Conservation (phyloP, 2,797 vertebrate species). For the Neosilurus mollespiculum region DNA sequence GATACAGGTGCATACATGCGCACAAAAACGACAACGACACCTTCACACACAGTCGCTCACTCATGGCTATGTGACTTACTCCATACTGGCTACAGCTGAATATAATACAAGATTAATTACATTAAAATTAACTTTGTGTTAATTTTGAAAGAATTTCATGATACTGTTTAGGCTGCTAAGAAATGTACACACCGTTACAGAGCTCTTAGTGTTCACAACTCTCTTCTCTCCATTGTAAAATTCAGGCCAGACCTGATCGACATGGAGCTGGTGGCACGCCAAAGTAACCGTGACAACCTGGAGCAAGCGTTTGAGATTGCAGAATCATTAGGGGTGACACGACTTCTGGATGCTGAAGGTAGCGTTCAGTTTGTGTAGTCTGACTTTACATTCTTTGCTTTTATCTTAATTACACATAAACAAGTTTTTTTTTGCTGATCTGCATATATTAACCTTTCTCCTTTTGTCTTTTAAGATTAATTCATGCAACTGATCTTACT, state of each 20-base stretch:
- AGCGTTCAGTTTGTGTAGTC: neutral
- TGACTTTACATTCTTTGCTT: neutral
- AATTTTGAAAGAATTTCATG: neutral
- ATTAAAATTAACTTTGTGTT: neutral
- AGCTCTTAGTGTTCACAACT: neutral
- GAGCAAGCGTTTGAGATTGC: conserved; percentile 98
- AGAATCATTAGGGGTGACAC: conserved; percentile 90
- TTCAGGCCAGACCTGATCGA: conserved; percentile 94
- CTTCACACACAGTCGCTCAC: no score
- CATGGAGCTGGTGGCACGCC: conserved; percentile 89
- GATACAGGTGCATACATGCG: conserved; percentile 81
- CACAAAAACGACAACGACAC: neutral
- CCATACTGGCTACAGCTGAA: neutral
- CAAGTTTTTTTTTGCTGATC: neutral
- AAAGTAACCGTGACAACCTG: conserved; percentile 93
- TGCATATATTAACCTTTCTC: neutral
- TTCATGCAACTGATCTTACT: neutral
- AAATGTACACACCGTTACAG: neutral
- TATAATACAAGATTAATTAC: neutral
- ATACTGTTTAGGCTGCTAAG: neutral
- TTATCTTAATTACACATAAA: neutral
- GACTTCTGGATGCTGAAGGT: conserved; percentile 97
- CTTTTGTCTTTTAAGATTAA: neutral
- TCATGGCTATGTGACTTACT: neutral
- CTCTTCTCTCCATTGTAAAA: neutral